Base-by-base conservation (phyloP, 2,888 invertebrate genomes). In the Andricus quercusramuli region DNA sequence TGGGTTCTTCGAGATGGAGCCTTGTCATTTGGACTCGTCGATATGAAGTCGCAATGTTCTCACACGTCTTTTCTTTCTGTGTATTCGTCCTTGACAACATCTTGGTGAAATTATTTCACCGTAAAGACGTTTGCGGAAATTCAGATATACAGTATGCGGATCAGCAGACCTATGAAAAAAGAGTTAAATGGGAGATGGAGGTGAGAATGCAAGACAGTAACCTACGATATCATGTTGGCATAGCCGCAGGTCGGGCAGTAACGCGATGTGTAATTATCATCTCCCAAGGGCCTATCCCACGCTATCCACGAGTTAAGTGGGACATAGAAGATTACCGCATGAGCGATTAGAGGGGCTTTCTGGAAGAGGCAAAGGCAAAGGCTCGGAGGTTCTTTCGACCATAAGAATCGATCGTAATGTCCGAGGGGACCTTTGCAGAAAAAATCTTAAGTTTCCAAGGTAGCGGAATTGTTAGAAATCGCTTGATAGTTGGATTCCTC, bases 261-360 rank as follows among this genome's bases (percentile, higher is more conserved):
- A 83, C 87, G 87, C 88, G 87, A 90, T 87, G 88, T 90, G 87
- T 90, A 90, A 90, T 90, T 90, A 90, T 90, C 90, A 89, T 90
- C 90, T 90, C 88, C 90, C 90, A 90, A 90, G 90, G 90, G 90
- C 90, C 88, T 90, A 90, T 90, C 90, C 90, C 90, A 90, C 90
- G 90, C 90, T 90, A 90, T 87, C 90, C 88, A 82, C 77, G 70
- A 82, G 84, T 77, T 86, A 89, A 89, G 87, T 89, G 88, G 89
- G 89, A 89, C 89, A 88, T 86, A 77, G 83, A 84, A 87, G 88
- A 87, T 88, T 88, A 86, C 89, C 88, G 88, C 88, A 86, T 87
- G 86, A 85, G 83, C 87, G 88, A 90, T 88, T 86, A 86, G 87
- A 87, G 85, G 83, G 76, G 70, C 81, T 79, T 79, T 82, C 79